phyloP scores from a whole-genome alignment of 2,888 invertebrate species.

The Morinoia aosen region DNA sequence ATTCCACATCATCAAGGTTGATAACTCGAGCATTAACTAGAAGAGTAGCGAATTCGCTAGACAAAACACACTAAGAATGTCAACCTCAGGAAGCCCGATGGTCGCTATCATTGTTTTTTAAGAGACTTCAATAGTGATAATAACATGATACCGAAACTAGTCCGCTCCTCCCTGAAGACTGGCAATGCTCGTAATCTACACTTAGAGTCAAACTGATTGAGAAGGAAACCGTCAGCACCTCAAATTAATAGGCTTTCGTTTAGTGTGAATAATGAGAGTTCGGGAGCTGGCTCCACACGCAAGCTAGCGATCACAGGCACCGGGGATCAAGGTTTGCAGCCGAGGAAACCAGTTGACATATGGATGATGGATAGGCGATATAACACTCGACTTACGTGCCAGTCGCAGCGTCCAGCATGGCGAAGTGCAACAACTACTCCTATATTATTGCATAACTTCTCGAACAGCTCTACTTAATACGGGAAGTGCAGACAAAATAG shows the following conservation, averaged over 20 bases:
- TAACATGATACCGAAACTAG: not conserved
- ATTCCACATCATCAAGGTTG: not conserved
- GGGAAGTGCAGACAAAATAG: not conserved
- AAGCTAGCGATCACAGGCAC: not conserved
- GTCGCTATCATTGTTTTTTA: not conserved
- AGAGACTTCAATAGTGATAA: not conserved
- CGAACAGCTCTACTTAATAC: not conserved
- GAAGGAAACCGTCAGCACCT: slow-evolving; percentile 12
- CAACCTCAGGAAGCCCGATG: not conserved
- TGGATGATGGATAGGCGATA: not conserved
- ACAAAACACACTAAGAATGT: not conserved
- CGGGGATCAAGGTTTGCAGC: not conserved
- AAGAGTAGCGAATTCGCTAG: not conserved
- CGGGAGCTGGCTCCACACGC: not conserved
- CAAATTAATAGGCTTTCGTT: slow-evolving; percentile 9
- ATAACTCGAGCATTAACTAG: not conserved
- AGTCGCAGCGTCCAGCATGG: not conserved
- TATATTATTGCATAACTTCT: not conserved
- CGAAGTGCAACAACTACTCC: not conserved
- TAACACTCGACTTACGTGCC: not conserved
- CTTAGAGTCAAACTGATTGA: not conserved
- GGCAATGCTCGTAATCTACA: not conserved
- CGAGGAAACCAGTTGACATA: slow-evolving; percentile 4
- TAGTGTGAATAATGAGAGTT: not conserved
- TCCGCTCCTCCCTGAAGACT: not conserved